Conservation (phyloP, 2,888 invertebrate genomes). For the Caradrina clavipalpis region DNA sequence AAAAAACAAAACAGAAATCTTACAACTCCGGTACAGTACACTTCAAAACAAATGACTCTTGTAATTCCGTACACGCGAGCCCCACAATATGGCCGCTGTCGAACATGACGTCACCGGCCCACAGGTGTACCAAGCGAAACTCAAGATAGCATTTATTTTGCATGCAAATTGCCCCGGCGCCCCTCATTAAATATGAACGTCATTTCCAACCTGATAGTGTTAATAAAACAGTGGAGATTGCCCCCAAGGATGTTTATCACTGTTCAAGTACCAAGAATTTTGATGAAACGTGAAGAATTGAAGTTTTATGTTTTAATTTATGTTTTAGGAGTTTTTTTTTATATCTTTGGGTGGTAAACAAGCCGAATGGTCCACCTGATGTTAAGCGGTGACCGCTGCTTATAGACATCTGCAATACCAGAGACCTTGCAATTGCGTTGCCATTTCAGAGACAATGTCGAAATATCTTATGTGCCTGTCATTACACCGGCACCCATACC, state of each 20-base stretch:
- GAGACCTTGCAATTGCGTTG: too few species aligned
- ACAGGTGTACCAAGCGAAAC: constrained; percentile 52
- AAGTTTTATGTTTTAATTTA: background rate
- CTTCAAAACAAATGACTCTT: constrained; percentile 11
- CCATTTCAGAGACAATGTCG: too few species aligned
- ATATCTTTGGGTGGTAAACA: too few species aligned
- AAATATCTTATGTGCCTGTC: too few species aligned
- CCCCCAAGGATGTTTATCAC: constrained; percentile 21
- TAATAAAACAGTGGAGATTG: constrained; percentile 57
- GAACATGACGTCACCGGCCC: constrained; percentile 49
- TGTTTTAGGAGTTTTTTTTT: too few species aligned
- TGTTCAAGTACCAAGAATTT: constrained; percentile 15
- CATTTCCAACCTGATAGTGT: constrained; percentile 54
- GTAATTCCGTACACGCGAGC: background rate
- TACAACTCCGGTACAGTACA: too few species aligned
- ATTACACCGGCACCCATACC: too few species aligned
- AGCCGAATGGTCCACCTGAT: too few species aligned
- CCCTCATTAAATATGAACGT: constrained; percentile 63
- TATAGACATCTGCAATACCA: too few species aligned
- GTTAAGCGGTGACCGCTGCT: too few species aligned
- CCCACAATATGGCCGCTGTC: constrained; percentile 32
- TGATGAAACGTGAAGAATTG: background rate
- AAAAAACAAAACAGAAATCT: too few species aligned
- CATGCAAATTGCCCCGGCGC: constrained; percentile 57
- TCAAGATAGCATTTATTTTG: constrained; percentile 58